A percentile compares a stretch with the other conserved stretches of the same genome.
phyloP scores from a whole-genome alignment of 2,113 vertebrate species.

The Tretioscincus oriximinensis region DNA sequence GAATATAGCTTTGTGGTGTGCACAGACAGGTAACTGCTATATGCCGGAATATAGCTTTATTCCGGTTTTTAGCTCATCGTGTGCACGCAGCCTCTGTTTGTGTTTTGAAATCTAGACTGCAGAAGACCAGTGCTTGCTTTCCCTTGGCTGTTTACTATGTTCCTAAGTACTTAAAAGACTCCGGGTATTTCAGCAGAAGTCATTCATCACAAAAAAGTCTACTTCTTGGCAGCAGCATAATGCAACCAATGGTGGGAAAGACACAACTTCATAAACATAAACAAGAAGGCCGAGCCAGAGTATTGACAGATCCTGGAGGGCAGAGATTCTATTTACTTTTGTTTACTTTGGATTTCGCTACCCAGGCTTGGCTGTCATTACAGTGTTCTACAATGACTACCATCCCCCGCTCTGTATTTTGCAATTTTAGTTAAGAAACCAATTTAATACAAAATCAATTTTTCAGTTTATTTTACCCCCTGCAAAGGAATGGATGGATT shows the following conservation, averaged over 20 bases:
- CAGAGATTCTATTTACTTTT: constrained; percentile 39
- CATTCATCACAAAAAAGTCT: constrained; percentile 40
- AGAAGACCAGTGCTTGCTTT: constrained; percentile 4
- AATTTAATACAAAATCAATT: constrained; percentile 42
- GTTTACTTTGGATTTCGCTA: background rate
- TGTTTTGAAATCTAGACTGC: fast-evolving
- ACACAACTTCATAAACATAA: constrained; percentile 31
- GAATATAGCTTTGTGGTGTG: no score
- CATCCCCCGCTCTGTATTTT: constrained; percentile 31
- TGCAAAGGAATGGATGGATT: background rate
- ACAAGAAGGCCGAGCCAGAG: constrained; percentile 29
- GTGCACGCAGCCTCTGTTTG: no score
- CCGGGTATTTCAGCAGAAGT: background rate
- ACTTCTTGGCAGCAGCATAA: constrained; percentile 22
- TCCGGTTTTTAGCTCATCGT: no score
- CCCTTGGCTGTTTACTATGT: constrained; percentile 8
- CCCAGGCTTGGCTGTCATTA: constrained; percentile 29
- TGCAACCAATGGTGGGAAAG: background rate
- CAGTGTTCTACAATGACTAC: constrained; percentile 6
- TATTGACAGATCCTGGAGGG: constrained; percentile 16
- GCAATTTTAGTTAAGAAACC: constrained; percentile 7
- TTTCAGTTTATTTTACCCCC: background rate
- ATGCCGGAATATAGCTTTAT: no score
- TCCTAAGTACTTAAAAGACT: constrained; percentile 26
- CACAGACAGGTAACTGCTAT: no score